These are phyloP conservation scores for Argynnis bischoffii DNA, from an alignment of 2,888 invertebrate genomes.

Conservation along the genomic window DNA sequence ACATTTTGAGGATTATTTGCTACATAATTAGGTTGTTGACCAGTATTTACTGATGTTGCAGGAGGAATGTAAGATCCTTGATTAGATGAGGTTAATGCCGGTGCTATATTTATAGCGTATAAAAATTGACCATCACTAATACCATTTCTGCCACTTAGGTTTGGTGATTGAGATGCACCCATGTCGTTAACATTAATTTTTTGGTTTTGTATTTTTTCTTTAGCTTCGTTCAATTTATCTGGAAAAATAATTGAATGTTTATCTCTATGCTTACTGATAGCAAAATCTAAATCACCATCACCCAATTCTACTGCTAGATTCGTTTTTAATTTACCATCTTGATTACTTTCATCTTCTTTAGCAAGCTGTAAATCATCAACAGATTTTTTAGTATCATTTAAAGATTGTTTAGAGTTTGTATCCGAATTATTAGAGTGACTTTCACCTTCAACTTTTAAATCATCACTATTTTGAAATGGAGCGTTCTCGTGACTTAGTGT, in stretches of 20 bases:
- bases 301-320: not conserved
- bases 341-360: not conserved
- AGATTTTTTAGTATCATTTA: not conserved
- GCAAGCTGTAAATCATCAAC: not conserved
- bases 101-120: conserved; percentile 31
- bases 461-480: not conserved
- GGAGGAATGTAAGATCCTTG: conserved; percentile 5
- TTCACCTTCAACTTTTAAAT: not conserved
- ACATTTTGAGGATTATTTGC: no score
- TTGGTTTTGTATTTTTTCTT: conserved; percentile 10
- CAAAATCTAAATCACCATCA: not conserved
- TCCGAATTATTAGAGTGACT: not conserved
- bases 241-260: conserved; percentile 17
- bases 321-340: conserved; percentile 14
- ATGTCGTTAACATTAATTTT: not conserved
- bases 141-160: conserved; percentile 1
- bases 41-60: conserved; percentile 1
- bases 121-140: conserved; percentile 18
- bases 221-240: conserved; percentile 16
- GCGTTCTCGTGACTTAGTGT: not conserved
- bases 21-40: not conserved
- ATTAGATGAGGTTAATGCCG: conserved; percentile 4
- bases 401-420: not conserved
- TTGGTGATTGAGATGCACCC: conserved; percentile 1
- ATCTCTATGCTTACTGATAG: conserved; percentile 19